phyloP scores from a whole-genome alignment of 1,140 invertebrate species.

The Subanguina moxae region DNA sequence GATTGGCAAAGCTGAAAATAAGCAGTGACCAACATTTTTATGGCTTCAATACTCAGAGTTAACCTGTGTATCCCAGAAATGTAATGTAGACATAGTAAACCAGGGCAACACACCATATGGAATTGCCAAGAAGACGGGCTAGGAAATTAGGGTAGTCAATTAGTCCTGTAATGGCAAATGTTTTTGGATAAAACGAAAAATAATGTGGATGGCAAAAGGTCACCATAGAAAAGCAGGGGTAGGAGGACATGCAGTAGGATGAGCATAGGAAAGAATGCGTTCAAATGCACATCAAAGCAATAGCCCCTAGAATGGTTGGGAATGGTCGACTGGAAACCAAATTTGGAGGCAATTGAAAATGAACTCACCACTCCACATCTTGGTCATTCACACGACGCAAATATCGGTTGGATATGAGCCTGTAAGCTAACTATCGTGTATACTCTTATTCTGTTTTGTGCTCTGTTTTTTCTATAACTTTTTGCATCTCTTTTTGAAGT shows the following conservation, averaged over 20 bases:
- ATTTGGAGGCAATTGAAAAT: neutral
- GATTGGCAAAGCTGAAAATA: constrained; percentile 77
- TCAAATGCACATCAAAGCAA: constrained; percentile 95
- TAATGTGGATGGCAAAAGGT: no score
- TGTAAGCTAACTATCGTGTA: constrained; percentile 60
- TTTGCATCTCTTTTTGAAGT: no score
- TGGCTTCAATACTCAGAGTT: constrained; percentile 44
- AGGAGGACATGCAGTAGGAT: constrained; percentile 83
- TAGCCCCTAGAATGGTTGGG: constrained; percentile 71
- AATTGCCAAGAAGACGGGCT: constrained; percentile 80
- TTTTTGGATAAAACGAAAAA: neutral
- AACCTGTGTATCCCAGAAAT: constrained; percentile 92
- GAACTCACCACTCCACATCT: constrained; percentile 71
- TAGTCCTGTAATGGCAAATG: constrained; percentile 25
- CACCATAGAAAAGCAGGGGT: constrained; percentile 56
- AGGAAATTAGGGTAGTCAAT: constrained; percentile 61
- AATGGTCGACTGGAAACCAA: no score
- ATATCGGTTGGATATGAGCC: constrained; percentile 83
- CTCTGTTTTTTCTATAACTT: no score
- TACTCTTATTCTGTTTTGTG: no score
- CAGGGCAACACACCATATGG: constrained; percentile 84
- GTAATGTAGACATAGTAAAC: constrained; percentile 94
- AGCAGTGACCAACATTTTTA: neutral
- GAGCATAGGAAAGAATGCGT: constrained; percentile 92
- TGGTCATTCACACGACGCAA: constrained; percentile 72